These are phyloP conservation scores for Poecilus cupreus DNA, from an alignment of 2,888 invertebrate genomes.

Conservation along the genomic window DNA sequence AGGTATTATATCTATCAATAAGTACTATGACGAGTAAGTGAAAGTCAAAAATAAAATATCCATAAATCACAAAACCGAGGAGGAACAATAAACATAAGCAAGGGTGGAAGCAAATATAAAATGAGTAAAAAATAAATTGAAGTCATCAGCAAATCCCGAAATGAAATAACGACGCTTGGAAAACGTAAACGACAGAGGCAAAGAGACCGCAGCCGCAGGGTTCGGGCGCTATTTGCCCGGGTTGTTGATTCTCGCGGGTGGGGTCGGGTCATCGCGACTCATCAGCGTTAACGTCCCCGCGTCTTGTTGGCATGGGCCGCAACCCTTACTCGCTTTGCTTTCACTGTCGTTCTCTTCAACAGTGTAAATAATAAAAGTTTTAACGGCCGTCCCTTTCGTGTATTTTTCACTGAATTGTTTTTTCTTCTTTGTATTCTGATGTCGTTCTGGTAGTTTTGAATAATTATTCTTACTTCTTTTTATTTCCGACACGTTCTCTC, in stretches of 20 bases:
- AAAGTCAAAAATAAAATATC: too few species aligned
- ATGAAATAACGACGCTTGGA: background rate
- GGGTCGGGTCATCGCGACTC: too few species aligned
- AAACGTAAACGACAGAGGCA: background rate
- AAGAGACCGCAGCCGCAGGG: background rate
- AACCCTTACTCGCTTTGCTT: too few species aligned
- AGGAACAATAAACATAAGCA: background rate
- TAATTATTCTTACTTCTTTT: constrained; percentile 14
- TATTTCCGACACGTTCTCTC: background rate
- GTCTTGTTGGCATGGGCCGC: too few species aligned
- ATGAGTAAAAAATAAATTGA: background rate
- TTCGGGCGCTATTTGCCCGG: too few species aligned
- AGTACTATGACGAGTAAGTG: too few species aligned
- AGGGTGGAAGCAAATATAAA: background rate
- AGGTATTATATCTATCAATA: too few species aligned
- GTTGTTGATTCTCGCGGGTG: too few species aligned
- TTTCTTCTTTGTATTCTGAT: constrained; percentile 33
- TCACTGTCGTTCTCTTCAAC: background rate
- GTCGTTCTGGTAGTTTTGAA: constrained; percentile 14
- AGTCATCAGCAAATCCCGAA: background rate
- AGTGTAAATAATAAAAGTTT: constrained; percentile 43
- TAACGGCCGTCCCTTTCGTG: constrained; percentile 23
- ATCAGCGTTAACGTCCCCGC: too few species aligned
- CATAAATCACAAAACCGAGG: too few species aligned
- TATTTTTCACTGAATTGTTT: constrained; percentile 40